phyloP scores from a whole-genome alignment of 2,113 vertebrate genomes.

The Neodontobutis hainanensis region DNA sequence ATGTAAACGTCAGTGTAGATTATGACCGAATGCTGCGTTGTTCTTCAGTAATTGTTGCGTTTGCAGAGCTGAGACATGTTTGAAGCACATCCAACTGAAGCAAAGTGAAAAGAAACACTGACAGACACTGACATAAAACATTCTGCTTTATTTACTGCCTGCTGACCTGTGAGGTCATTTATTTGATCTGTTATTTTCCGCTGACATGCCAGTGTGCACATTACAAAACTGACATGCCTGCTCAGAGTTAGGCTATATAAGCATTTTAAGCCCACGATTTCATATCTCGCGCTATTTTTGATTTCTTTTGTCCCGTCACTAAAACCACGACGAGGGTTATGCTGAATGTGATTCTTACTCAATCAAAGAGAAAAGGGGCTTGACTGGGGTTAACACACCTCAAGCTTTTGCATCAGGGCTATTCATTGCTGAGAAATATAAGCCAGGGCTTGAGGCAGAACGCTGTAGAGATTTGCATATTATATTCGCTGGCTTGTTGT shows the following conservation, averaged over 20 bases:
- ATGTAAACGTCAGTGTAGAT: no score
- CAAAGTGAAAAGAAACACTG: background rate
- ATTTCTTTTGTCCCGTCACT: no score
- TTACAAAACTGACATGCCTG: conserved; percentile 13
- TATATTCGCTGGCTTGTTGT: conserved; percentile 46
- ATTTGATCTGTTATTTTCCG: conserved; percentile 41
- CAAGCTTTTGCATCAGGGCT: background rate
- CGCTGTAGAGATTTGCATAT: conserved; percentile 51
- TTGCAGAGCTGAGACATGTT: no score
- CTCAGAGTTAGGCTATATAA: background rate
- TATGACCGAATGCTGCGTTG: no score
- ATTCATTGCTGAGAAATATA: conserved; percentile 11
- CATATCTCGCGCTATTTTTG: no score
- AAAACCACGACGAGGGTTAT: background rate
- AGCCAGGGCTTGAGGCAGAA: conserved; percentile 31
- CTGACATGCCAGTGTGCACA: conserved; percentile 11
- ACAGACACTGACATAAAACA: background rate
- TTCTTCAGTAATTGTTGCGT: no score
- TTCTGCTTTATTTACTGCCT: conserved; percentile 23
- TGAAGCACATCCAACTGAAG: no score
- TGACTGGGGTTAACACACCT: background rate
- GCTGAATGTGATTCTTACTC: background rate
- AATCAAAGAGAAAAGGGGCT: no score
- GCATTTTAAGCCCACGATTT: no score
- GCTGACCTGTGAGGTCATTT: conserved; percentile 37